Evolutionary conservation across 2,888 invertebrate species (phyloP).

Genomic region (Capitulum mitella): DNA sequence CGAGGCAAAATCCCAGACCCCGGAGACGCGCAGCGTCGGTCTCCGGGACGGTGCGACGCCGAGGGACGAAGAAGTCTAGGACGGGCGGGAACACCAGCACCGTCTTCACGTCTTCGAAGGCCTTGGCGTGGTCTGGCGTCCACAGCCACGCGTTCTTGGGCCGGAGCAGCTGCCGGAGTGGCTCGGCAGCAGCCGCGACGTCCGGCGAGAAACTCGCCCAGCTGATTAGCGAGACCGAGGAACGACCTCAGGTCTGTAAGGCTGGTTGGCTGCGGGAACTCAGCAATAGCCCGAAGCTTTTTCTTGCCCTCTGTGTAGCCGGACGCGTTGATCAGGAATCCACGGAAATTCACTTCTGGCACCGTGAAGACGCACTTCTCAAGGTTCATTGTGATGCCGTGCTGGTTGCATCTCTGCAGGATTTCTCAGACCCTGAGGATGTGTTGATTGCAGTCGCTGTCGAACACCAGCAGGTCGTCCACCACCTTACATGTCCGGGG

Average conservation of each 20-base stretch:
- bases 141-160: constrained; percentile 18
- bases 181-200: constrained; percentile 19
- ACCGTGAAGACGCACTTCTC: constrained; percentile 25
- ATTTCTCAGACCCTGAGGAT: background rate
- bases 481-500: background rate
- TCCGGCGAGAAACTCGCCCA: constrained; percentile 26
- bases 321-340: background rate
- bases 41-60: background rate
- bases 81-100: too few species aligned
- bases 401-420: background rate
- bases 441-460: background rate
- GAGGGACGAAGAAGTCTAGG: too few species aligned
- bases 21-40: too few species aligned
- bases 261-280: constrained; percentile 26
- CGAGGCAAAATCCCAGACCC: too few species aligned
- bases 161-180: constrained; percentile 14
- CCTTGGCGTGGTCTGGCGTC: background rate
- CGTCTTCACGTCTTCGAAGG: background rate
- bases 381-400: constrained; percentile 24
- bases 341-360: constrained; percentile 8
- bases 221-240: too few species aligned
- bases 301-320: background rate
- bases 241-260: too few species aligned
- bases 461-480: constrained; percentile 4
- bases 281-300: background rate